phyloP scores from a whole-genome alignment of 2,888 invertebrate genomes.

The Drepanosiphum platanoidis region DNA sequence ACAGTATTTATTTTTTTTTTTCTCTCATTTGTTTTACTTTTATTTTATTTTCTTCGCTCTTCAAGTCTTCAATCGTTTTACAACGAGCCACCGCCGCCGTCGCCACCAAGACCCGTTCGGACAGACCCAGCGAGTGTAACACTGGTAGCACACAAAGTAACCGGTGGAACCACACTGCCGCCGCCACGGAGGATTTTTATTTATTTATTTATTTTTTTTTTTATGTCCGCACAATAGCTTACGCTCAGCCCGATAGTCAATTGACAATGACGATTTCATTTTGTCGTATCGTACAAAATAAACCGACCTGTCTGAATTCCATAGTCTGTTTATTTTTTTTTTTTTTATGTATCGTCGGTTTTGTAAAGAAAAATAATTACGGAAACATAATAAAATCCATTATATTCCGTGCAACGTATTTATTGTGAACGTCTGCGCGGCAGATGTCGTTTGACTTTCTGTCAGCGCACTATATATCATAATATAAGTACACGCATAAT shows the following conservation, averaged over 20 bases:
- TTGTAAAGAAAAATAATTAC: slow-evolving; percentile 13
- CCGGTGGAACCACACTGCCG: slow-evolving; percentile 38
- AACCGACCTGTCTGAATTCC: slow-evolving; percentile 24
- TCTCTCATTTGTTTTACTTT: slow-evolving; percentile 58
- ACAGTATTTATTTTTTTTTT: slow-evolving; percentile 16
- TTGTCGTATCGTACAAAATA: slow-evolving; percentile 34
- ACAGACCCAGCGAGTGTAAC: slow-evolving; percentile 44
- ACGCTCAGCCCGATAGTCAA: neutral
- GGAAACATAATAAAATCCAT: slow-evolving; percentile 31
- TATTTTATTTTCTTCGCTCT: slow-evolving; percentile 55
- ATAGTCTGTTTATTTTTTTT: neutral
- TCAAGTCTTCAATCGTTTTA: slow-evolving; percentile 45
- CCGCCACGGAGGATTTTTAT: slow-evolving; percentile 39
- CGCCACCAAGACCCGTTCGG: slow-evolving; percentile 10
- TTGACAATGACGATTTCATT: slow-evolving; percentile 58
- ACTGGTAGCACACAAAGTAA: slow-evolving; percentile 50
- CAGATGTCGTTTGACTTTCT: slow-evolving; percentile 1
- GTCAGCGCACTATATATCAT: neutral
- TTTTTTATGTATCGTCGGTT: neutral
- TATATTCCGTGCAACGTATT: slow-evolving; percentile 14
- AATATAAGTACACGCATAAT: neutral
- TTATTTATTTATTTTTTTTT: slow-evolving; percentile 33
- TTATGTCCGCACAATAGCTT: slow-evolving; percentile 11
- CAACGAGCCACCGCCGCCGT: slow-evolving; percentile 19
- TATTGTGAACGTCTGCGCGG: slow-evolving; percentile 6